A percentile compares a stretch with the other conserved stretches of the same genome.
Conservation (phyloP, 2,113 vertebrate genomes). For the Psephotus haematonotus region DNA sequence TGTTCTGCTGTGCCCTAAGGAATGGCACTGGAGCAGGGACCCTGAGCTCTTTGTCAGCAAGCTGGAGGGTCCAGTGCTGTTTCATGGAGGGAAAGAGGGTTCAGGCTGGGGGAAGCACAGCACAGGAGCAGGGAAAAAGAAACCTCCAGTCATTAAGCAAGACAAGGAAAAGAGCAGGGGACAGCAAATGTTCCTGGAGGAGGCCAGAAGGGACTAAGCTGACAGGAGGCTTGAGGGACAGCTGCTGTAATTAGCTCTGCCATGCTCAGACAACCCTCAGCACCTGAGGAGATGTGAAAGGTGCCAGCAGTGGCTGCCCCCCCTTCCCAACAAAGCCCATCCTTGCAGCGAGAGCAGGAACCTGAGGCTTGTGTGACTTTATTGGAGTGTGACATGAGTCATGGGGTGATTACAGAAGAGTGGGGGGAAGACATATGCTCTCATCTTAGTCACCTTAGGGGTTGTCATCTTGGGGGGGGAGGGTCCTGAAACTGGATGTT, state of each 20-base stretch:
- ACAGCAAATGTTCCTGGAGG: background rate
- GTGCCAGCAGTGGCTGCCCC: background rate
- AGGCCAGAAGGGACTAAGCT: slow-evolving; percentile 20
- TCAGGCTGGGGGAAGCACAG: background rate
- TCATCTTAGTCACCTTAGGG: slow-evolving; percentile 79
- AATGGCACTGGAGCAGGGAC: background rate
- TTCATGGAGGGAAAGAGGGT: background rate
- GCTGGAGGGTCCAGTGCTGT: background rate
- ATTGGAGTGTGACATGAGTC: background rate
- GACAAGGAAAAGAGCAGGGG: background rate
- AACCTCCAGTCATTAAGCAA: background rate
- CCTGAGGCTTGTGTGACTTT: background rate
- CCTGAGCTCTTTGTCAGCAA: no score
- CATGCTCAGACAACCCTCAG: background rate
- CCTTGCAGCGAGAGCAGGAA: background rate
- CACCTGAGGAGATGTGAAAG: accelerated
- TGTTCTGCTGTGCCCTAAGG: background rate
- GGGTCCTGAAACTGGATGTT: slow-evolving; percentile 94
- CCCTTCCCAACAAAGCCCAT: background rate
- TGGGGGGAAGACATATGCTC: accelerated
- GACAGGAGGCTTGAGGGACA: background rate
- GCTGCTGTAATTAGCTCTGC: background rate
- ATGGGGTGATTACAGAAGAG: background rate
- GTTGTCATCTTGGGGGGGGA: slow-evolving; percentile 73
- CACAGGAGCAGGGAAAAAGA: background rate